These are phyloP conservation scores for Scaptomyza hsui DNA, from an alignment of 1,140 invertebrate species.

Conservation along the genomic window DNA sequence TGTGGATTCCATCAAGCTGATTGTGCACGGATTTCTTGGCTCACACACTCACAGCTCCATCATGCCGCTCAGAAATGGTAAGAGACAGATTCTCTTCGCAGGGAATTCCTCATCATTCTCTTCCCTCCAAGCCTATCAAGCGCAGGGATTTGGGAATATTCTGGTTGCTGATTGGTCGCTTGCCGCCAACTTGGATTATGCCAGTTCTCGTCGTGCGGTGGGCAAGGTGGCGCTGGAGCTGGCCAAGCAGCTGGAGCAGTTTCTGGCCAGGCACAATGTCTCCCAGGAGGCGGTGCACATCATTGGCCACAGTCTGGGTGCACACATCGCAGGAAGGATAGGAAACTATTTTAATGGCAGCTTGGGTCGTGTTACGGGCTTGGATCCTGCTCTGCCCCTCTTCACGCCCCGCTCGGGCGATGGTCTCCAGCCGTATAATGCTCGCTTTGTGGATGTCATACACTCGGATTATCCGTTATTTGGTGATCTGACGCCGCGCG, in stretches of 20 bases:
- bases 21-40: slow-evolving; percentile 73
- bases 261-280: slow-evolving; percentile 64
- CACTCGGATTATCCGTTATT: slow-evolving; percentile 86
- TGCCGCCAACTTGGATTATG: slow-evolving; percentile 68
- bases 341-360: slow-evolving; percentile 84
- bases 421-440: slow-evolving; percentile 84
- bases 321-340: slow-evolving; percentile 86
- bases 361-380: slow-evolving; percentile 85
- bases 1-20: slow-evolving; percentile 61
- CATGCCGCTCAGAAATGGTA: slow-evolving; percentile 69
- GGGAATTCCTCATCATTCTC: background rate
- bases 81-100: background rate
- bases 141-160: slow-evolving; percentile 64
- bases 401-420: slow-evolving; percentile 84
- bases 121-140: slow-evolving; percentile 56
- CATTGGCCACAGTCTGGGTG: slow-evolving; percentile 87
- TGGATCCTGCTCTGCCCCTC: slow-evolving; percentile 87
- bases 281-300: slow-evolving; percentile 84
- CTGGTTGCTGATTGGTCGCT: slow-evolving; percentile 75
- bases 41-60: slow-evolving; percentile 70
- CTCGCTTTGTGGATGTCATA: slow-evolving; percentile 86
- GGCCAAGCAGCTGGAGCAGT: slow-evolving; percentile 55
- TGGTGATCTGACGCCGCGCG: slow-evolving; percentile 85
- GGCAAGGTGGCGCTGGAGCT: slow-evolving; percentile 45
- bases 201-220: slow-evolving; percentile 55